Base-by-base conservation (phyloP, 2,797 vertebrate species). In the Karalla daura region DNA sequence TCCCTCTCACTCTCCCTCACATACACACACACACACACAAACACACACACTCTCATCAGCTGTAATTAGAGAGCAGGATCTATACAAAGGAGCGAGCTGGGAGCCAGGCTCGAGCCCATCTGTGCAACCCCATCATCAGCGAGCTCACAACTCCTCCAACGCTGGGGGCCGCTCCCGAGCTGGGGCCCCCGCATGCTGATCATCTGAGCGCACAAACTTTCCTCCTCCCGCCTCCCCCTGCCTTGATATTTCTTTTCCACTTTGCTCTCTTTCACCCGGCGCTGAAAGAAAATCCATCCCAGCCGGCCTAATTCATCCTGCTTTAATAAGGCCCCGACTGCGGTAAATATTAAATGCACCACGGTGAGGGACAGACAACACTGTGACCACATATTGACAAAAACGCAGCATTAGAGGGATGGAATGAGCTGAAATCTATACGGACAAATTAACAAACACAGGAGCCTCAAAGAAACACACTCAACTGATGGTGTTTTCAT, bases 21-120 rank as follows among this genome's bases (percentile, higher is more conserved):
- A 70, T 30, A 69, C 28, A 30, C 67, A 53, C 74, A 73, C 47
- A 78, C 78, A 82, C 89, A 81, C 73, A 70, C 35, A 69, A 5
- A 30, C 67, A 53, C 74, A 73, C 47, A 78, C 78, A 82, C 89
- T 80, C 76, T 92, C 95, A 91, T 93, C 91, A 93, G 92, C 92
- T 89, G 95, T 96, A 98, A 99, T 98, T 98, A 98, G 95, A 95
- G 96, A 96, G 93, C 93, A 94, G 93, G 91, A 90, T 93, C 95
- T 93, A 94, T 95, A 98, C 96, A 98, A 98, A 97, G 91, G 96
- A 96, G 91, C 91, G 94, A 95, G 94, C 94, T 93, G 95, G 90
- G 87, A 95, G 95, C 95, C 94, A 94, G 93, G 94, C 94, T 95
- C 91, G 88, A 92, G 93, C 95, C 97, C 97, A 98, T 97, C 96